Evolutionary conservation across 2,113 vertebrate genomes (phyloP).

Genomic region (mouse (Mus musculus)): DNA sequence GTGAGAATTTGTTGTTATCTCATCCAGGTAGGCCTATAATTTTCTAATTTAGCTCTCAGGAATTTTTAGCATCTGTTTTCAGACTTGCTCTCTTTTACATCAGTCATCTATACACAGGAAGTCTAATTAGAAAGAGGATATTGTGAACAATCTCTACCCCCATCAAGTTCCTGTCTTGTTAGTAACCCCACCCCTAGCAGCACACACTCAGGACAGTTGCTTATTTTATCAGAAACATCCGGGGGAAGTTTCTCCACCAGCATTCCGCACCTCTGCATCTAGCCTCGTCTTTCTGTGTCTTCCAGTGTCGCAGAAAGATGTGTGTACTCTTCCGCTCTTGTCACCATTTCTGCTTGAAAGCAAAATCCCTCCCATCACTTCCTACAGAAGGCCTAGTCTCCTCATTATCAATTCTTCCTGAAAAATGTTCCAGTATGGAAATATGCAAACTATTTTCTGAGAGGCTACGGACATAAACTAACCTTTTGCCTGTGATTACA

Average conservation of each 20-base stretch:
- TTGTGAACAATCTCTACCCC: neutral
- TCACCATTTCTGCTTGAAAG: neutral
- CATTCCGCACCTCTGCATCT: rapidly evolving
- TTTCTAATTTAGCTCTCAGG: neutral
- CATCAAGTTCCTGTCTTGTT: neutral
- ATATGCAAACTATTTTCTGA: neutral
- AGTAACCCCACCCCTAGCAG: neutral
- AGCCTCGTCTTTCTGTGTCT: neutral
- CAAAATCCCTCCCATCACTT: neutral
- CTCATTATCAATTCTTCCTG: neutral
- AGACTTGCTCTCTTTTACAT: neutral
- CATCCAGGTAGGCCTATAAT: neutral
- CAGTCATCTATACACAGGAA: neutral
- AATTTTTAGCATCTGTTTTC: neutral
- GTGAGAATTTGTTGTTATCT: neutral
- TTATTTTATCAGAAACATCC: neutral
- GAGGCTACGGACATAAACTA: neutral
- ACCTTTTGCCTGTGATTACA: neutral
- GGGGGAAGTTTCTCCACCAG: neutral
- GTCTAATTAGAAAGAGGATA: neutral
- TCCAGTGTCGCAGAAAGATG: neutral
- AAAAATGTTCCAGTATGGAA: neutral
- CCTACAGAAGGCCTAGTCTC: neutral
- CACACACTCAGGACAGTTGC: neutral
- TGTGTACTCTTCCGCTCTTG: neutral